Conservation (phyloP, 2,888 invertebrate species). For the Drosophila rellima region DNA sequence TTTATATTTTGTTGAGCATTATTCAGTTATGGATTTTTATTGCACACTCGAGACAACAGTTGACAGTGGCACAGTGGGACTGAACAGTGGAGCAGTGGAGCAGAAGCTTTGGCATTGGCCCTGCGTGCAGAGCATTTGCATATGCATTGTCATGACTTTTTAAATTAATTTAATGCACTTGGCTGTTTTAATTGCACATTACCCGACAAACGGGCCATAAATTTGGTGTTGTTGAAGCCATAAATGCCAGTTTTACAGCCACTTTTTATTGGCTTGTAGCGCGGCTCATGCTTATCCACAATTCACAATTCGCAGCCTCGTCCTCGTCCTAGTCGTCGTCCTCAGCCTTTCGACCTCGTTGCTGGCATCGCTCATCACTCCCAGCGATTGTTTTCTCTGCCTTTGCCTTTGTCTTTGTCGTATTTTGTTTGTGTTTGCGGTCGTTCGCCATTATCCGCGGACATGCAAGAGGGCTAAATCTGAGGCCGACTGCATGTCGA, state of each 20-base stretch:
- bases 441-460: slow-evolving; percentile 56
- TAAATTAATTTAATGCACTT: slow-evolving; percentile 75
- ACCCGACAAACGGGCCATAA: slow-evolving; percentile 66
- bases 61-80: slow-evolving; percentile 14
- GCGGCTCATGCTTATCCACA: slow-evolving; percentile 45
- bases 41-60: slow-evolving; percentile 6
- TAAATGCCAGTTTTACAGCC: slow-evolving; percentile 71
- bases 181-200: slow-evolving; percentile 75
- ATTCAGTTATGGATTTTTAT: slow-evolving; percentile 24
- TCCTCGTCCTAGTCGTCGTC: slow-evolving; percentile 29
- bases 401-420: slow-evolving; percentile 29
- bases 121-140: slow-evolving; percentile 29
- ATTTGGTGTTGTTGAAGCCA: slow-evolving; percentile 66
- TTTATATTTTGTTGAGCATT: slow-evolving; percentile 6
- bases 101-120: not conserved
- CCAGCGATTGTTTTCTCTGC: slow-evolving; percentile 20
- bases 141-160: slow-evolving; percentile 55
- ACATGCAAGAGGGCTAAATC: slow-evolving; percentile 28
- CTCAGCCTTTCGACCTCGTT: slow-evolving; percentile 18
- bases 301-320: slow-evolving; percentile 36
- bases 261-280: slow-evolving; percentile 66
- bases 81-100: not conserved
- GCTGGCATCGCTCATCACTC: slow-evolving; percentile 20
- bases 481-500: not conserved
- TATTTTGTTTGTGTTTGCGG: slow-evolving; percentile 61